Conservation (phyloP, 2,888 invertebrate species). For the Autographa gamma region DNA sequence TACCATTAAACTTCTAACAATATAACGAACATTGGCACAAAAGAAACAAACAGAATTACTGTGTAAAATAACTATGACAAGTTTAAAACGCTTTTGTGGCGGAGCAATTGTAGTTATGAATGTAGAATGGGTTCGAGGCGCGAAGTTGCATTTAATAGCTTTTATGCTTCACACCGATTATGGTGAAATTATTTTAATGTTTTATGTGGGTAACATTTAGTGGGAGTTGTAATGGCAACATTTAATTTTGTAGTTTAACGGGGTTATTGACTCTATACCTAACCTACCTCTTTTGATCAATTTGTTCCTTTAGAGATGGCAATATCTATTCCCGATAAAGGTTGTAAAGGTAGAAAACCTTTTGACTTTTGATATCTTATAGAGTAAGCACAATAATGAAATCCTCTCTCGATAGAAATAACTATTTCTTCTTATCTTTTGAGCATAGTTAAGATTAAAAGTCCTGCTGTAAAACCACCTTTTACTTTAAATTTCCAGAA, state of each 20-base stretch:
- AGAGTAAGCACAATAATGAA: no score
- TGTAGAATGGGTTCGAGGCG: constrained; percentile 51
- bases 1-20: background rate
- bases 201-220: constrained; percentile 24
- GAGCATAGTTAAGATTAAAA: no score
- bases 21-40: constrained; percentile 18
- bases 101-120: constrained; percentile 62
- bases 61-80: constrained; percentile 50
- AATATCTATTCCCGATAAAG: no score
- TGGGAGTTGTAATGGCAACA: background rate
- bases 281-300: no score
- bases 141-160: constrained; percentile 55
- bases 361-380: no score
- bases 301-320: no score
- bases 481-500: no score
- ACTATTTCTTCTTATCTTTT: no score
- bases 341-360: no score
- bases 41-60: constrained; percentile 31
- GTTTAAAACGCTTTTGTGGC: constrained; percentile 62
- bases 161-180: constrained; percentile 35
- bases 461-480: no score
- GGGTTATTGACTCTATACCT: background rate
- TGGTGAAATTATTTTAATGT: constrained; percentile 38
- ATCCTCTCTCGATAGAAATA: no score
- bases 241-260: background rate